These are phyloP conservation scores for Eleutherodactylus coqui DNA, from an alignment of 2,797 vertebrate species.

Conservation along the genomic window DNA sequence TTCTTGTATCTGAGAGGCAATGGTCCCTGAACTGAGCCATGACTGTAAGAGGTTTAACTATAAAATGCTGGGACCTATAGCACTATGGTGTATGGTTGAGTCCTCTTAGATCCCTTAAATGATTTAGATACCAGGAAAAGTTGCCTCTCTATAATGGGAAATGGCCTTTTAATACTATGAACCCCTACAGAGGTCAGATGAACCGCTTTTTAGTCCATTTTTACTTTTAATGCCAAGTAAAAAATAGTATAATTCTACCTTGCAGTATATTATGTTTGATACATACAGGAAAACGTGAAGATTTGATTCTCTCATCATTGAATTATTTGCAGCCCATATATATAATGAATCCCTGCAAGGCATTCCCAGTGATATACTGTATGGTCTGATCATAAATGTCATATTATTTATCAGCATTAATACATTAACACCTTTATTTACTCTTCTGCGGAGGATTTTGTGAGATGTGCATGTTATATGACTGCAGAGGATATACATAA, in stretches of 20 bases:
- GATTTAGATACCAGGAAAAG: too few species aligned
- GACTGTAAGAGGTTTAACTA: too few species aligned
- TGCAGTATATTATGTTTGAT: neutral
- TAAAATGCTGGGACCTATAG: too few species aligned
- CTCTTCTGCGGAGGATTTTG: neutral
- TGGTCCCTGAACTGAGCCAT: too few species aligned
- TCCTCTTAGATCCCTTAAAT: too few species aligned
- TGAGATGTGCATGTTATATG: slow-evolving; percentile 6
- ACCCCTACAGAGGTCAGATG: neutral
- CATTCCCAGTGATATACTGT: neutral
- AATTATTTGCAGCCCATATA: neutral
- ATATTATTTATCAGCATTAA: slow-evolving; percentile 38
- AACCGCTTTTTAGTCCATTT: too few species aligned
- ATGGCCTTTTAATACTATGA: neutral
- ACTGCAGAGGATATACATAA: slow-evolving; percentile 26
- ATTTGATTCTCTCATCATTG: neutral
- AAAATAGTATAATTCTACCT: neutral
- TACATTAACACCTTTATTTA: slow-evolving; percentile 27
- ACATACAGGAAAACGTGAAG: neutral
- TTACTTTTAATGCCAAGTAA: neutral
- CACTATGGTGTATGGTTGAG: too few species aligned
- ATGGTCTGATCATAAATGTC: slow-evolving; percentile 42
- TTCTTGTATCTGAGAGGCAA: too few species aligned
- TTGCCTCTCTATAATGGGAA: too few species aligned
- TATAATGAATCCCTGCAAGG: neutral